Conservation (phyloP, 2,888 invertebrate genomes). For the Dryomyza anilis region DNA sequence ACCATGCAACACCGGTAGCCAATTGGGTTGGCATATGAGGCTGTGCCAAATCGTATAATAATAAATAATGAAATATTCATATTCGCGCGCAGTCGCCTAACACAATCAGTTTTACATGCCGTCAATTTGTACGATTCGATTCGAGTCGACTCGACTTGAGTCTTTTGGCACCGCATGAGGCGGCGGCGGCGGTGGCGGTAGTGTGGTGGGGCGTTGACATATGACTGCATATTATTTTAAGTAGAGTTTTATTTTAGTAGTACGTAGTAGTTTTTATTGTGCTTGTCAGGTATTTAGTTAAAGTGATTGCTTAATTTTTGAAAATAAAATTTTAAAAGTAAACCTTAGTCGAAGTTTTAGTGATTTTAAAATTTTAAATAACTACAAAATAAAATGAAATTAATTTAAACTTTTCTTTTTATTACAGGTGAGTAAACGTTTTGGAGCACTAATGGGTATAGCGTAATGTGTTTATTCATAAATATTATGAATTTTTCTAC, state of each 20-base stretch:
- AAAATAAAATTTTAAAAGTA: too few species aligned
- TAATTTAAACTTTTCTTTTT: not conserved
- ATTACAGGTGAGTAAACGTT: slow-evolving; percentile 1
- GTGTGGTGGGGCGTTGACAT: too few species aligned
- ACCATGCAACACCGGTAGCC: slow-evolving; percentile 53
- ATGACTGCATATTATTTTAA: too few species aligned
- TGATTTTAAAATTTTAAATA: not conserved
- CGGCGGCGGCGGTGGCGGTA: not conserved
- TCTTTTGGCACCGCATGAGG: not conserved
- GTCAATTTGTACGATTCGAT: not conserved
- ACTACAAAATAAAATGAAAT: not conserved
- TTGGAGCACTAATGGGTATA: too few species aligned
- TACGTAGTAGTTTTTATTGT: too few species aligned
- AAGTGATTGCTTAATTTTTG: not conserved
- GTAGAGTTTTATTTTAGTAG: too few species aligned
- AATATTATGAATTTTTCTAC: too few species aligned
- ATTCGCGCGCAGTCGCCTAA: not conserved
- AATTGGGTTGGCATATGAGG: slow-evolving; percentile 54
- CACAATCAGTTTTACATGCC: not conserved
- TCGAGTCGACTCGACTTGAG: not conserved
- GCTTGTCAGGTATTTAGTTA: too few species aligned
- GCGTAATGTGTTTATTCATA: too few species aligned
- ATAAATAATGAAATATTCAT: slow-evolving; percentile 47
- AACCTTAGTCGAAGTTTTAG: not conserved
- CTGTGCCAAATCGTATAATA: slow-evolving; percentile 54